A percentile compares a stretch with the other conserved stretches of the same genome.
These are phyloP conservation scores for Bombus pascuorum DNA, from an alignment of 1,140 invertebrate genomes.

Conservation along the genomic window DNA sequence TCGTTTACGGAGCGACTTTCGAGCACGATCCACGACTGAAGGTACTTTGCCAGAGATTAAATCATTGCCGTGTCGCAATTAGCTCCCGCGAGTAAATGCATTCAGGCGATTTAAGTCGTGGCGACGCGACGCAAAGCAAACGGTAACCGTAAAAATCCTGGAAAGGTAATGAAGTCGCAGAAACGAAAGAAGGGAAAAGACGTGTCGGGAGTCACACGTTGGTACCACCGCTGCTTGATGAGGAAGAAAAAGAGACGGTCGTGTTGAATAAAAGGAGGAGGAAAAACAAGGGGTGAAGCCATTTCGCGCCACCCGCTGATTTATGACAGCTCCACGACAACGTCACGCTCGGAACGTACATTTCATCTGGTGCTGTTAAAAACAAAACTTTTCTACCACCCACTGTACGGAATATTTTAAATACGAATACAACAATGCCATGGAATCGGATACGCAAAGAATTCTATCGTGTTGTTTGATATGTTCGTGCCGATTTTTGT, in stretches of 20 bases:
- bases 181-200: background rate
- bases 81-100: constrained; percentile 7
- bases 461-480: background rate
- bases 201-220: background rate
- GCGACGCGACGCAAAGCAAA: constrained; percentile 3
- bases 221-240: background rate
- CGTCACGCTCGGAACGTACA: constrained; percentile 54
- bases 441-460: background rate
- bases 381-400: constrained; percentile 44
- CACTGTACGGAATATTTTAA: background rate
- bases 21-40: background rate
- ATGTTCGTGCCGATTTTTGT: too few relatives aligned
- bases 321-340: constrained; percentile 45
- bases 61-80: constrained; percentile 61
- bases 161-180: constrained; percentile 21
- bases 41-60: constrained; percentile 32
- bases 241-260: too few relatives aligned
- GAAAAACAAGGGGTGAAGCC: background rate
- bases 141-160: constrained; percentile 23
- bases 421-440: background rate
- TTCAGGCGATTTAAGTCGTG: background rate
- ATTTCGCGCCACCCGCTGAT: constrained; percentile 30
- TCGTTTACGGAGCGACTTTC: background rate
- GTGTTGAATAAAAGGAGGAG: background rate
- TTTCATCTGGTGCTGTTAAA: constrained; percentile 52